These are phyloP conservation scores for Drosophila atripex DNA, from an alignment of 2,888 invertebrate species.

Conservation along the genomic window DNA sequence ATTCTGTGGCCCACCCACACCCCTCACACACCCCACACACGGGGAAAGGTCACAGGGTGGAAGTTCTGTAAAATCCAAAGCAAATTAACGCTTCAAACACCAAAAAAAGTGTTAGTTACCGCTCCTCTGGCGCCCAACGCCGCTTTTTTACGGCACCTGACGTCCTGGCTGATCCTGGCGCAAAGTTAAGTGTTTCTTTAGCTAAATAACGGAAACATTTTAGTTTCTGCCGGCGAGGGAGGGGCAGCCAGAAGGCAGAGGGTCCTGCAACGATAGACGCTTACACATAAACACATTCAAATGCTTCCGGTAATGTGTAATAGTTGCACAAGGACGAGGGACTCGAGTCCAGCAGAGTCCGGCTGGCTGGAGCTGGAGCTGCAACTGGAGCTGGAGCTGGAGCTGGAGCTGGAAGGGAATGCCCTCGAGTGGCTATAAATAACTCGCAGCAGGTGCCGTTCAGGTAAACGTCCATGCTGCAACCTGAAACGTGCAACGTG, in stretches of 20 bases:
- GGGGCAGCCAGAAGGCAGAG: conserved; percentile 3
- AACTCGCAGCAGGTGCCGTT: conserved; percentile 78
- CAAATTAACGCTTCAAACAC: conserved; percentile 54
- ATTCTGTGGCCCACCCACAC: conserved; percentile 22
- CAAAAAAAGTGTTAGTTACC: conserved; percentile 24
- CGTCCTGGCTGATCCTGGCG: conserved; percentile 53
- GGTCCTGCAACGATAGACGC: conserved; percentile 59
- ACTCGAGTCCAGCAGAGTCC: conserved; percentile 7
- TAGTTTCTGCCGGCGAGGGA: conserved; percentile 55
- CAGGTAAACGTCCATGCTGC: conserved; percentile 18
- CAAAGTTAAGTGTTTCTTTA: conserved; percentile 79
- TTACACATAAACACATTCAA: conserved; percentile 75
- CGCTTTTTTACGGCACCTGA: conserved; percentile 51
- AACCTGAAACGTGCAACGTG: conserved; percentile 8
- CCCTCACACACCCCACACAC: conserved; percentile 5
- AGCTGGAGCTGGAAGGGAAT: too few species aligned
- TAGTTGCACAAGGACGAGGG: conserved; percentile 60
- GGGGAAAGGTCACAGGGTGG: not conserved
- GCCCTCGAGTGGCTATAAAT: conserved; percentile 79
- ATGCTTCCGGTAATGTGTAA: conserved; percentile 74
- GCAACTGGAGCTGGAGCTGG: too few species aligned
- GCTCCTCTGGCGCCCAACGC: not conserved
- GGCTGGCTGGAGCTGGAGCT: not conserved
- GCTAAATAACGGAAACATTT: conserved; percentile 79
- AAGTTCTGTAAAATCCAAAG: conserved; percentile 40